These are phyloP conservation scores for Muntiacus muntjak DNA, from an alignment of 2,113 vertebrate species.

Conservation along the genomic window DNA sequence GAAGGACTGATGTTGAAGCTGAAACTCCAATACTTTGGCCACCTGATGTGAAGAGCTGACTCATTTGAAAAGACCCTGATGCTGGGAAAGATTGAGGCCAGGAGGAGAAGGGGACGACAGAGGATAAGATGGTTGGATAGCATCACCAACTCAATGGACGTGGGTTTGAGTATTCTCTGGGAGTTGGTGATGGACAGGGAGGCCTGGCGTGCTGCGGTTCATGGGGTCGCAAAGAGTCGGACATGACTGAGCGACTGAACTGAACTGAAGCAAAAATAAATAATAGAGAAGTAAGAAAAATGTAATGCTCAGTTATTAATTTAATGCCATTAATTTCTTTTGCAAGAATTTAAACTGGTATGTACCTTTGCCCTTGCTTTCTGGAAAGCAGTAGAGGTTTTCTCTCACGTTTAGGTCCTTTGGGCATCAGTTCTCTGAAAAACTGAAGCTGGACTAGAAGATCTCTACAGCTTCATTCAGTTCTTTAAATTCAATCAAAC, in stretches of 20 bases:
- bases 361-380: not conserved
- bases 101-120: too few relatives aligned
- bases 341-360: not conserved
- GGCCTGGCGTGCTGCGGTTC: not conserved
- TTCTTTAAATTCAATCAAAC: not conserved
- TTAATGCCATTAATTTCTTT: not conserved
- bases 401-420: not conserved
- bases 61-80: too few relatives aligned
- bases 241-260: not conserved
- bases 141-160: accelerated
- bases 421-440: not conserved
- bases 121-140: not conserved
- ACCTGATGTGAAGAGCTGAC: too few relatives aligned
- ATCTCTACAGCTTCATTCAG: not conserved
- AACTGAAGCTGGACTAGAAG: not conserved
- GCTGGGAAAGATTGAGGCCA: too few relatives aligned
- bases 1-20: too few relatives aligned
- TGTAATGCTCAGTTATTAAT: not conserved
- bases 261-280: not conserved
- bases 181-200: not conserved
- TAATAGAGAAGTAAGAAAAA: not conserved
- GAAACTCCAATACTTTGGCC: too few relatives aligned
- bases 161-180: not conserved
- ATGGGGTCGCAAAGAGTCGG: not conserved
- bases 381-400: not conserved